A percentile compares a stretch with the other conserved stretches of the same genome.
These are phyloP conservation scores for Sternarchorhynchus goeldii DNA, from an alignment of 2,797 vertebrate species.

Conservation along the genomic window DNA sequence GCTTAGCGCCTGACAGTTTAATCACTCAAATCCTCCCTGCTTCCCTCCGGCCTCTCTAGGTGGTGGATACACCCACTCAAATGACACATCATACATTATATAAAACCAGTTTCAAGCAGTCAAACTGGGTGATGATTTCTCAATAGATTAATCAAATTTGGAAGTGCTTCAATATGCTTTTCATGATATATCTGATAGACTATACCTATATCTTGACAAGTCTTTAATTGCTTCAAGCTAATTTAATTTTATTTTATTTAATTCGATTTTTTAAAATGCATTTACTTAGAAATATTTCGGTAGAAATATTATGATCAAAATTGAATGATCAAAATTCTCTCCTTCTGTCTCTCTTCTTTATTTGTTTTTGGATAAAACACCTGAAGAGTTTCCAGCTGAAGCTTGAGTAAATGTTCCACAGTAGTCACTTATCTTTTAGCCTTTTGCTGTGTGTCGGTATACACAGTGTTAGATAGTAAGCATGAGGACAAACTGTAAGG, in stretches of 20 bases:
- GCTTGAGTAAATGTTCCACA: slow-evolving; percentile 53
- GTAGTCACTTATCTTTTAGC: slow-evolving; percentile 58
- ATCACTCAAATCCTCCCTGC: slow-evolving; percentile 32
- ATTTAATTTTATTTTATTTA: no score
- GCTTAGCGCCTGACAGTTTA: slow-evolving; percentile 45
- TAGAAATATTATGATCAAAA: background rate
- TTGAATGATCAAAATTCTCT: background rate
- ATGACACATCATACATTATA: slow-evolving; percentile 19
- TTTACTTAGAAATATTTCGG: background rate
- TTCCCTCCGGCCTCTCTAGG: slow-evolving; percentile 20
- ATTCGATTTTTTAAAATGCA: no score
- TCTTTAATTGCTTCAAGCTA: slow-evolving; percentile 18
- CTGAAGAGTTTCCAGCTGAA: slow-evolving; percentile 31
- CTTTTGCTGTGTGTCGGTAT: slow-evolving; percentile 30
- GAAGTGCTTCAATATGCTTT: slow-evolving; percentile 33
- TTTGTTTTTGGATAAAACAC: slow-evolving; percentile 42
- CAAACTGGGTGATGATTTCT: slow-evolving; percentile 8
- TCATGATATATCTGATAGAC: slow-evolving; percentile 16
- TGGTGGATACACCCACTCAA: slow-evolving; percentile 39
- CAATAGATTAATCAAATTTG: slow-evolving; percentile 37
- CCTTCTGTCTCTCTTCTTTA: slow-evolving; percentile 1
- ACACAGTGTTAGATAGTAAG: slow-evolving; percentile 12
- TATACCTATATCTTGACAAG: background rate
- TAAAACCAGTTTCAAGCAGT: slow-evolving; percentile 14
- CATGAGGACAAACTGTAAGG: slow-evolving; percentile 38